Evolutionary conservation across 2,113 vertebrate species (phyloP), one percentile per base, ranked within the genome.

Genomic region (Syngnathus typhle): DNA sequence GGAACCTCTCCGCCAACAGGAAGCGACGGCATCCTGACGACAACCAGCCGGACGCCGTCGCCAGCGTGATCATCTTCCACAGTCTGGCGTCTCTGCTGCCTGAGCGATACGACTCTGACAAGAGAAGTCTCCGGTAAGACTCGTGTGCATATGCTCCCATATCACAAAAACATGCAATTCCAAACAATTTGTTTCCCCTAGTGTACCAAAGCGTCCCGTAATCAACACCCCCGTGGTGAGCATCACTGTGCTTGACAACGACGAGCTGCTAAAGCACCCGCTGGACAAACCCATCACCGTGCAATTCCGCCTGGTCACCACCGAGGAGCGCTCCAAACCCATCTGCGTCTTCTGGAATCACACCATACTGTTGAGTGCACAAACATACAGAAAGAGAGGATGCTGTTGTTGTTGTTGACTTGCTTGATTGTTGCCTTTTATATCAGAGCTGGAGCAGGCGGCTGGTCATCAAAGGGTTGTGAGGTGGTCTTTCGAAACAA

Each of bases 261-360:
- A 92, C 0, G 88, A 92, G 67, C 81, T 84, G 68, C 84, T 90
- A 60, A 91, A 91, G 23, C 90, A 87, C 2, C 49, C 72, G 0
- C 84, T 95, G 82, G 93, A 93, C 77, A 93, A 95, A 76, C 95
- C 96, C 0, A 89, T 98, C 89, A 94, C 92, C 0, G 93, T 98
- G 84, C 95, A 98, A 88, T 98, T 98, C 85, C 93, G 93, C n/a
- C 90, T 98, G 70, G 89, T 96, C 68, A 82, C 94, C 88, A 95
- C 93, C 0, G 93, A 96, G 90, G 95, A 98, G 81, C 92, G 95
- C 70, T 94, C 94, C 71, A 98, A 98, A 71, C 95, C 96, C 83
- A 94, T 96, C 89, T 98, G 96, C 1, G 96, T 98, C 64, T 96
- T 96, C 90, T 98, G 96, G 96, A 98, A 98, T 80, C 95, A 98